Conservation (phyloP, 92 coral and sea anemone species). For the Ricordea florida region DNA sequence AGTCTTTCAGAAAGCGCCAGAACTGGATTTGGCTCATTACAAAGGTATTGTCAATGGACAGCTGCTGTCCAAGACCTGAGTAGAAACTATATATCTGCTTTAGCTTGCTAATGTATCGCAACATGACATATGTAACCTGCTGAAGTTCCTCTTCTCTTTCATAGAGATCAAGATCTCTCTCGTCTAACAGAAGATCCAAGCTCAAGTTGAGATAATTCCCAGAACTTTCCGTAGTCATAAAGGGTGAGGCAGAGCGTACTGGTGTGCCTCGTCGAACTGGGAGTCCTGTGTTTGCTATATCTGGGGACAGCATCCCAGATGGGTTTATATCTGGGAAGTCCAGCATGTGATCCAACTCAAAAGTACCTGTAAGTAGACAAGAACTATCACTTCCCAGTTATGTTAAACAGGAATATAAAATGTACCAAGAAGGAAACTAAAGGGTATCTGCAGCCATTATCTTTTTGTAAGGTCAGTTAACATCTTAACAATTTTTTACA, state of each 20-base stretch:
- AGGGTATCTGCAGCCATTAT: too few relatives aligned
- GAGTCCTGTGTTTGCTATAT: conserved; percentile 77
- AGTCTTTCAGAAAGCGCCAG: conserved; percentile 95
- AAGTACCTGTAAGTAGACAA: conserved; percentile 55
- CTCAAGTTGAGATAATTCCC: conserved; percentile 77
- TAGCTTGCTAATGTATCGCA: conserved; percentile 85
- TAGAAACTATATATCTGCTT: conserved; percentile 88
- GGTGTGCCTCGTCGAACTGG: conserved; percentile 85
- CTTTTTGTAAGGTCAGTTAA: too few relatives aligned
- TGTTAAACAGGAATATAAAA: not conserved
- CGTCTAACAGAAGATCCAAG: conserved; percentile 77
- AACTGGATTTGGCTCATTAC: conserved; percentile 90
- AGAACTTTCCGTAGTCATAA: conserved; percentile 63
- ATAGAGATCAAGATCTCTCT: conserved; percentile 75
- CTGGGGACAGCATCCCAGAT: conserved; percentile 96
- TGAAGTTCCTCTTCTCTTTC: conserved; percentile 83
- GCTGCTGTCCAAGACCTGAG: conserved; percentile 80
- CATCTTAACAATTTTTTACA: too few relatives aligned
- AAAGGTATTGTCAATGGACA: conserved; percentile 88
- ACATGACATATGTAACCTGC: conserved; percentile 79
- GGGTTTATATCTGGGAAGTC: conserved; percentile 96
- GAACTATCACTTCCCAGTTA: not conserved
- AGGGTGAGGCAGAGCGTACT: conserved; percentile 76
- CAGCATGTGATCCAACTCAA: conserved; percentile 98
- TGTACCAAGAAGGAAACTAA: too few relatives aligned